A percentile compares a stretch with the other conserved stretches of the same genome.
Evolutionary conservation across 2,113 vertebrate species (phyloP).

Genomic region (Egretta garzetta): DNA sequence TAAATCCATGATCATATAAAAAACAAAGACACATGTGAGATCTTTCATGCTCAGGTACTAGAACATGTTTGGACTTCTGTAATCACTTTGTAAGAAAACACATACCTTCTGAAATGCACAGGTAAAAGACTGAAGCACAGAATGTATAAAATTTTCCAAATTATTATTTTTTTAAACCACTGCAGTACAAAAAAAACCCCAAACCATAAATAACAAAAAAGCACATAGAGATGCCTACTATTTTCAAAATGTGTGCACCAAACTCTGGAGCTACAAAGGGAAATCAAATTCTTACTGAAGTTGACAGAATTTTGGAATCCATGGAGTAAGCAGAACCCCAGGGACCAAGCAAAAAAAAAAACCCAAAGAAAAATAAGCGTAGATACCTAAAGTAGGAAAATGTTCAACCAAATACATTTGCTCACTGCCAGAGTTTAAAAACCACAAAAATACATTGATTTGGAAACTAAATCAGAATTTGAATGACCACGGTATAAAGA

Average conservation of each 20-base stretch:
- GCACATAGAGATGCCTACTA: not conserved
- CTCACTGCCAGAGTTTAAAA: not conserved
- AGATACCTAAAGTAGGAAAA: not conserved
- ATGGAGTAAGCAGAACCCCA: not conserved
- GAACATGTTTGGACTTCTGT: not conserved
- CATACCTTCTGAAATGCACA: not conserved
- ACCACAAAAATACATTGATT: not conserved
- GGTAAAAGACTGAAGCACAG: not conserved
- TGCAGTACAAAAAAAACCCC: not conserved
- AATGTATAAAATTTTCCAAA: rapidly evolving
- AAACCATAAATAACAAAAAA: not conserved
- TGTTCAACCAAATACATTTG: not conserved
- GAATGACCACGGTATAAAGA: not conserved
- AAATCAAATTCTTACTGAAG: not conserved
- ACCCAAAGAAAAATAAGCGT: not conserved
- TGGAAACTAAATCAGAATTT: not conserved
- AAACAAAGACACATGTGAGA: not conserved
- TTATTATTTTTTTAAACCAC: not conserved
- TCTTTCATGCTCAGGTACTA: not conserved
- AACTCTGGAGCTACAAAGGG: not conserved
- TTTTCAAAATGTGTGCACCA: not conserved
- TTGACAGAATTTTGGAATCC: not conserved
- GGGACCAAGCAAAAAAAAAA: not conserved
- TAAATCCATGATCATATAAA: not conserved
- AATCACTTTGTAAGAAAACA: not conserved